Conservation (phyloP, 2,888 invertebrate genomes). For the Cactoblastis cactorum region DNA sequence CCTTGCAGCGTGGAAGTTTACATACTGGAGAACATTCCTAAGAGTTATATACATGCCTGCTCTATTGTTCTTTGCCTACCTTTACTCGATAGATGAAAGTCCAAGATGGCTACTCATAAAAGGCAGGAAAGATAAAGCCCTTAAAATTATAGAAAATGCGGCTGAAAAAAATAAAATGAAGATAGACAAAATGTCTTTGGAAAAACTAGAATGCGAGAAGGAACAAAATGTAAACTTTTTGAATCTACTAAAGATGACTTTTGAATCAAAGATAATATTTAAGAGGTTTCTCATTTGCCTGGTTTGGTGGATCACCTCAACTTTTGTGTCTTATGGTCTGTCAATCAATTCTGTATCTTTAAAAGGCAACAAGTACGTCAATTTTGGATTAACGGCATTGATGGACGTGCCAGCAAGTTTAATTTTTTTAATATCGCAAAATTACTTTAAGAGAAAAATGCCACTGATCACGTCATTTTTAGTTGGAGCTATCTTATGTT, state of each 20-base stretch:
- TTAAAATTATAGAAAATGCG: slow-evolving; percentile 80
- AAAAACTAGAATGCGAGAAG: slow-evolving; percentile 39
- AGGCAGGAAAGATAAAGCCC: slow-evolving; percentile 82
- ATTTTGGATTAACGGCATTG: slow-evolving; percentile 81
- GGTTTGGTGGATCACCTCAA: slow-evolving; percentile 80
- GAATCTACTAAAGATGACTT: slow-evolving; percentile 47
- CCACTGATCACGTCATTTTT: slow-evolving; percentile 77
- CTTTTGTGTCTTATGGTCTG: slow-evolving; percentile 88
- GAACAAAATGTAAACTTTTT: slow-evolving; percentile 36
- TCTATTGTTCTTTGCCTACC: slow-evolving; percentile 81
- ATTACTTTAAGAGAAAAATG: slow-evolving; percentile 74
- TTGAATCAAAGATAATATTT: slow-evolving; percentile 46
- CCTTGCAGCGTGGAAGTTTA: slow-evolving; percentile 56
- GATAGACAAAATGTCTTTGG: slow-evolving; percentile 41
- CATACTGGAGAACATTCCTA: slow-evolving; percentile 84
- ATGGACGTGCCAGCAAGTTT: slow-evolving; percentile 80
- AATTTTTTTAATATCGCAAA: slow-evolving; percentile 73
- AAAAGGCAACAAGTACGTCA: slow-evolving; percentile 86
- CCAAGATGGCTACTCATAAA: slow-evolving; percentile 89
- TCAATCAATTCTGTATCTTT: slow-evolving; percentile 86
- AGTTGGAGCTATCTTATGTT: slow-evolving; percentile 77
- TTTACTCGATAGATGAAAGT: slow-evolving; percentile 85
- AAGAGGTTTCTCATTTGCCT: slow-evolving; percentile 58
- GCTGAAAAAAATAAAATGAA: slow-evolving; percentile 66
- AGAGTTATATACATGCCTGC: slow-evolving; percentile 84